A percentile compares a stretch with the other conserved stretches of the same genome.
phyloP scores from a whole-genome alignment of 2,797 vertebrate species.

The Yasuhikotakia modesta region DNA sequence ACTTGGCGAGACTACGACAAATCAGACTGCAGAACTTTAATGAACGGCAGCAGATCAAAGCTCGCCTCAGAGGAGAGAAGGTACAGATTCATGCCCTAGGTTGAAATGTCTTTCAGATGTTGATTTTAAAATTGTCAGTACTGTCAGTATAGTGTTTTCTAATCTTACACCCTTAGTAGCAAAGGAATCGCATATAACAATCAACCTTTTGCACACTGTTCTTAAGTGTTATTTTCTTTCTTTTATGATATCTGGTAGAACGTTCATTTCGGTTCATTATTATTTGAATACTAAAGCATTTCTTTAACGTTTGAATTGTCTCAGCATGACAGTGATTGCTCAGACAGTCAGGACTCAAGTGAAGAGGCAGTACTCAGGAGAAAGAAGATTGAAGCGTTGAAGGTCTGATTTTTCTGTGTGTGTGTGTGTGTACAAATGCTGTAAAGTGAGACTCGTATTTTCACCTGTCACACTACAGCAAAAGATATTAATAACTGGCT shows the following conservation, averaged over 20 bases:
- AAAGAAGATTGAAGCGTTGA: slow-evolving; percentile 89
- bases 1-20: slow-evolving; percentile 89
- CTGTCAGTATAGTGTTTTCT: not conserved
- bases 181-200: not conserved
- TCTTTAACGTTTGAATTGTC: slow-evolving; percentile 13
- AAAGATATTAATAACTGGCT: no score
- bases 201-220: not conserved
- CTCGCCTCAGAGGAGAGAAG: slow-evolving; percentile 94
- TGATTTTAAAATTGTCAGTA: slow-evolving; percentile 2
- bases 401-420: slow-evolving; percentile 73
- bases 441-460: no score
- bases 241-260: not conserved
- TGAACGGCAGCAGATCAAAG: slow-evolving; percentile 96
- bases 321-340: slow-evolving; percentile 84
- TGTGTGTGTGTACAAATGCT: no score
- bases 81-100: slow-evolving; percentile 63
- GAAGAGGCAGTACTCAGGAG: slow-evolving; percentile 86
- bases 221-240: not conserved
- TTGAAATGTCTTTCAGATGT: not conserved
- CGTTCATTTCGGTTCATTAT: no score
- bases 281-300: not conserved
- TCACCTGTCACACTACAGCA: no score
- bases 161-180: not conserved
- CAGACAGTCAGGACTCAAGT: slow-evolving; percentile 84
- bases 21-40: slow-evolving; percentile 98